These are phyloP conservation scores for Cerastis rubricosa DNA, from an alignment of 2,888 invertebrate species.

Conservation along the genomic window DNA sequence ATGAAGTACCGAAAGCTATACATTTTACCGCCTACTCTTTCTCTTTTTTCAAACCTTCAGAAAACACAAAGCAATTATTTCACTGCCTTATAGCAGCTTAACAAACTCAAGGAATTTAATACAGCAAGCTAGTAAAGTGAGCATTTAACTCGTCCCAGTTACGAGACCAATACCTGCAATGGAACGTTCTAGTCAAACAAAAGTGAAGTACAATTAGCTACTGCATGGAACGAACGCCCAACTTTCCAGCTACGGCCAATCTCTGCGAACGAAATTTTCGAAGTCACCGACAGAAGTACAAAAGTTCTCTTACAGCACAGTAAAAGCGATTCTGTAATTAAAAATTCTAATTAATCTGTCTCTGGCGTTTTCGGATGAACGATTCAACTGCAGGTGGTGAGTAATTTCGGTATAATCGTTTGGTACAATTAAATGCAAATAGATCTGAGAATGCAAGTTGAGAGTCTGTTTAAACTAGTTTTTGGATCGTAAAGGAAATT, in stretches of 20 bases:
- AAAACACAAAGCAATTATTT: neutral
- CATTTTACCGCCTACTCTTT: neutral
- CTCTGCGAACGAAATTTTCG: conserved; percentile 58
- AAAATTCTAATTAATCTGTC: conserved; percentile 59
- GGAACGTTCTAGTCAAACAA: conserved; percentile 51
- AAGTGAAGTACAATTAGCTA: conserved; percentile 57
- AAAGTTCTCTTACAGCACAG: conserved; percentile 53
- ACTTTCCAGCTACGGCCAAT: conserved; percentile 54
- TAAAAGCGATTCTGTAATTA: conserved; percentile 54
- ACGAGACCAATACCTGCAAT: conserved; percentile 56
- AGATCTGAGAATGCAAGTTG: conserved; percentile 16
- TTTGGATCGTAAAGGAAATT: conserved; percentile 2
- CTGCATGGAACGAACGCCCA: conserved; percentile 51
- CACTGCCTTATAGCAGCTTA: neutral
- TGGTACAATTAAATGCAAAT: conserved; percentile 55
- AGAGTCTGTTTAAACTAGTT: conserved; percentile 27
- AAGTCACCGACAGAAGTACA: conserved; percentile 57
- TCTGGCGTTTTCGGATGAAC: conserved; percentile 43
- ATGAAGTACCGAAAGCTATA: neutral
- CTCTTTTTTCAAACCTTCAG: too few species aligned
- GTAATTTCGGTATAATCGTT: conserved; percentile 43
- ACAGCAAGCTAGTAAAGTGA: conserved; percentile 24
- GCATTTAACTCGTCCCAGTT: conserved; percentile 10
- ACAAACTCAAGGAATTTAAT: neutral
- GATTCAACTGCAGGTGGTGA: conserved; percentile 49